Conservation (phyloP, 2,888 invertebrate species). For the Hirtodrosophila confusa region DNA sequence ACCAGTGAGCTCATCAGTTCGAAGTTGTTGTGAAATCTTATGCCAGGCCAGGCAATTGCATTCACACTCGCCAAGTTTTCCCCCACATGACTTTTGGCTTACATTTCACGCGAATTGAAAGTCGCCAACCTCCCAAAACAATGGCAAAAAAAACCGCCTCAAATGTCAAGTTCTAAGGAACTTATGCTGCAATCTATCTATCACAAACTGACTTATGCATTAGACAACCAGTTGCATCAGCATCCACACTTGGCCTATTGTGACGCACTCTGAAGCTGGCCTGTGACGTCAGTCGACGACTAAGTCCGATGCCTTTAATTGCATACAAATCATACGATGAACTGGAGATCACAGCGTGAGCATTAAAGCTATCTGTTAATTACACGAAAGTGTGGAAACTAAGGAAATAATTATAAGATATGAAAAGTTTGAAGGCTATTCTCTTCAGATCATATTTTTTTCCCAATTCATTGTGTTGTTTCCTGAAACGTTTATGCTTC, state of each 20-base stretch:
- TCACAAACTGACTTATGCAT: conserved; percentile 7
- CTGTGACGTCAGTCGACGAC: conserved; percentile 43
- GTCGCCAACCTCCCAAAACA: conserved; percentile 50
- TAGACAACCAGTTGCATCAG: conserved; percentile 1
- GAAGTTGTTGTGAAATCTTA: conserved; percentile 29
- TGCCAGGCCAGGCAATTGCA: conserved; percentile 7
- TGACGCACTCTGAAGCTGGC: conserved; percentile 30
- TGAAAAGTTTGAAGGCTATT: no score
- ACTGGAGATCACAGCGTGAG: conserved; percentile 12
- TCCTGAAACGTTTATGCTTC: no score
- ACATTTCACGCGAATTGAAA: conserved; percentile 56
- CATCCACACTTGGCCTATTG: conserved; percentile 16
- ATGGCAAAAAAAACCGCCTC: conserved; percentile 14
- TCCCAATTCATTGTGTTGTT: no score
- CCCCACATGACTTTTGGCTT: conserved; percentile 22
- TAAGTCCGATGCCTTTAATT: conserved; percentile 26
- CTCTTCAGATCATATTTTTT: no score
- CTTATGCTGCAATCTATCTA: conserved; percentile 12
- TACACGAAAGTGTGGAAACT: background rate
- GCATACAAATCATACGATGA: conserved; percentile 6
- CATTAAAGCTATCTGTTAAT: background rate
- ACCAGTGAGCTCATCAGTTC: conserved; percentile 45
- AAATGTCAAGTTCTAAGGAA: conserved; percentile 48
- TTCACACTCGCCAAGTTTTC: conserved; percentile 2
- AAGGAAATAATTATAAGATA: no score